Evolutionary conservation across 2,797 vertebrate species (phyloP).

Genomic region (Oophaga sylvatica): DNA sequence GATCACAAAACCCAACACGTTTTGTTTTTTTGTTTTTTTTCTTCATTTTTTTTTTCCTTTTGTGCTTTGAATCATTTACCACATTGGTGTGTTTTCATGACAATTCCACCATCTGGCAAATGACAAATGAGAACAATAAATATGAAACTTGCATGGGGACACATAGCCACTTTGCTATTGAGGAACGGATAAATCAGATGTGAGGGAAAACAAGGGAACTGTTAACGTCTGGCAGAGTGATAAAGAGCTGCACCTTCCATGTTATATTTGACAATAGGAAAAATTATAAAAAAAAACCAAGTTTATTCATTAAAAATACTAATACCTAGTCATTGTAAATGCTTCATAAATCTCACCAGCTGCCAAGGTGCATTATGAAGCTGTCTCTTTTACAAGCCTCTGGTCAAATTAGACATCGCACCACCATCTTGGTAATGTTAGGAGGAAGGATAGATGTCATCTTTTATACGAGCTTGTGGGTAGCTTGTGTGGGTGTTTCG

Average conservation of each 20-base stretch:
- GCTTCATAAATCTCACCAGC: slow-evolving; percentile 47
- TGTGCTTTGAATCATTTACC: not conserved
- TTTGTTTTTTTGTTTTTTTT: not conserved
- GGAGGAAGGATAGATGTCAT: not conserved
- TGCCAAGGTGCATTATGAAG: slow-evolving; percentile 30
- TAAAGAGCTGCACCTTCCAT: slow-evolving; percentile 1
- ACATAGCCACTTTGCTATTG: slow-evolving; percentile 8
- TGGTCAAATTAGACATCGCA: slow-evolving; percentile 21
- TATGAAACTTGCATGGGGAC: slow-evolving; percentile 14
- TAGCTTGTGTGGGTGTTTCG: not conserved
- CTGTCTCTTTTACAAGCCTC: slow-evolving; percentile 41
- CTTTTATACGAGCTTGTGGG: not conserved
- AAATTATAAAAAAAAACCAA: not conserved
- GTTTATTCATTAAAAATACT: slow-evolving; percentile 43
- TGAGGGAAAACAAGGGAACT: slow-evolving; percentile 15
- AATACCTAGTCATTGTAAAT: slow-evolving; percentile 35
- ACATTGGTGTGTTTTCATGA: slow-evolving; percentile 7
- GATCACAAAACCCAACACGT: not conserved
- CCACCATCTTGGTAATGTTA: not conserved
- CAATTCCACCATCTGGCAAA: slow-evolving; percentile 20
- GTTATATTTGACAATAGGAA: slow-evolving; percentile 15
- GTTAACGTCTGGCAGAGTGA: slow-evolving; percentile 24
- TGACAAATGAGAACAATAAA: slow-evolving; percentile 38
- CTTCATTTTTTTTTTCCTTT: too few species aligned
- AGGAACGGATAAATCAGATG: slow-evolving; percentile 40